These are phyloP conservation scores for Nemoura dubitans DNA, from an alignment of 2,888 invertebrate genomes.

Conservation along the genomic window DNA sequence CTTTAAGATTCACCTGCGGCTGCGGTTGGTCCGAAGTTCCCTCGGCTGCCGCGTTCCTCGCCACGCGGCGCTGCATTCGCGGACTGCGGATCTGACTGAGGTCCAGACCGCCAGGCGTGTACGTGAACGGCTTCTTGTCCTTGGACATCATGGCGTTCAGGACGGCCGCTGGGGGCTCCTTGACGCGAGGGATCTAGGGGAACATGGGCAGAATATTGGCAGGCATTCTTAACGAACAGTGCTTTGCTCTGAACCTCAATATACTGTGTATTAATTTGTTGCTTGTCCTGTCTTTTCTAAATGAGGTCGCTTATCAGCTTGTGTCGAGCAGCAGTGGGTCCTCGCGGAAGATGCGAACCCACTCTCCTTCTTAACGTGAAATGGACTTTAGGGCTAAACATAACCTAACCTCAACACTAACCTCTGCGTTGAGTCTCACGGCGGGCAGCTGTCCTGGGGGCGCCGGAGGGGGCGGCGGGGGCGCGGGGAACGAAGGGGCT, in stretches of 20 bases:
- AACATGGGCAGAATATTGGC: not conserved
- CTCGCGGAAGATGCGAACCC: no score
- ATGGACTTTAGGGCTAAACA: not conserved
- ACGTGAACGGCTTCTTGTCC: slow-evolving; percentile 97
- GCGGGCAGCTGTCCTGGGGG: slow-evolving; percentile 61
- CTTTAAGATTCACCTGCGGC: slow-evolving; percentile 54
- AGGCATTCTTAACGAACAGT: no score
- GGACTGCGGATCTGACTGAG: slow-evolving; percentile 90
- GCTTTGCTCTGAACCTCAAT: no score
- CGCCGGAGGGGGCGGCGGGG: slow-evolving; percentile 64
- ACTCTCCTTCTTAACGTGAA: no score
- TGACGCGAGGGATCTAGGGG: slow-evolving; percentile 48
- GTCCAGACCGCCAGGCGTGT: slow-evolving; percentile 92
- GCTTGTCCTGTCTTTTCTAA: no score
- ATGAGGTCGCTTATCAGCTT: no score
- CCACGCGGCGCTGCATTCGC: slow-evolving; percentile 83
- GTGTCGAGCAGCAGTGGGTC: no score
- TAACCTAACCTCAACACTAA: slow-evolving; percentile 53
- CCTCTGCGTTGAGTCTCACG: slow-evolving; percentile 64
- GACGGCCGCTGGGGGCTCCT: slow-evolving; percentile 86
- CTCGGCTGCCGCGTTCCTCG: slow-evolving; percentile 76
- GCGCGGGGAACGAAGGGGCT: slow-evolving; percentile 61
- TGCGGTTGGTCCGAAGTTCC: slow-evolving; percentile 72
- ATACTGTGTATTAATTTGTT: no score
- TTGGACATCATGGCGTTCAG: slow-evolving; percentile 95